Base-by-base conservation (phyloP, 1,140 invertebrate genomes). In the Diorhabda carinulata region DNA sequence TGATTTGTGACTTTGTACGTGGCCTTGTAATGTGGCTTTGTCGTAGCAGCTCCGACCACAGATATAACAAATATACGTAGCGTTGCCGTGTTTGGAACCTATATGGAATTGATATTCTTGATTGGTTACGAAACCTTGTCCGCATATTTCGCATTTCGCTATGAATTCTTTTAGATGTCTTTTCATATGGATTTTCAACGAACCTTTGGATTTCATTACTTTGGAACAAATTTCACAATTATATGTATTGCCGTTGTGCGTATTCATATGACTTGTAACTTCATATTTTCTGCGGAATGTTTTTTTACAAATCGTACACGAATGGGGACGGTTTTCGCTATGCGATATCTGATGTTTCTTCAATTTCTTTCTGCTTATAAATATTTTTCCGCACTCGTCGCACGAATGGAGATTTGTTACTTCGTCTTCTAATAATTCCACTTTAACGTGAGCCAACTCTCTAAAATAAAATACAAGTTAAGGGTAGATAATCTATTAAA, bases 161-260 rank as follows among this genome's bases (percentile, higher is more conserved):
- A 73, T 72, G 52, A 71, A 78, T 65, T 88, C 84, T 25, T 85
- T 84, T n/a, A 85, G 83, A 66, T 89, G 86, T 42, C 87, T 86
- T 43, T 87, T 82, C 4, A 86, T 79, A 74, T 93, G 91, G 9
- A 85, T 86, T 3, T 87, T 86, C 63, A 92, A 81, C 68, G 90
- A 84, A 2, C 87, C 86, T 40, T 87, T 85, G 1, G 90, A 84
- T 5, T 87, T 90, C 74, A 93, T 94, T 3, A 86, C 84, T 70
- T 89, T 88, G 0, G 72, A 72, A 59, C 80, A 81, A 41, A 78
- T 68, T 40, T 79, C 72, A 47, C 80, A 81, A 43, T 75, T 70
- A 61, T 75, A 80, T 25, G 75, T 67, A 47, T 61, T 73, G 40
- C 79, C 77, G 5, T 78, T 78, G 8, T 78, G 78, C 45, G 82